These are phyloP conservation scores for Manis crassicaudata DNA, from an alignment of 2,797 vertebrate species.

Conservation along the genomic window DNA sequence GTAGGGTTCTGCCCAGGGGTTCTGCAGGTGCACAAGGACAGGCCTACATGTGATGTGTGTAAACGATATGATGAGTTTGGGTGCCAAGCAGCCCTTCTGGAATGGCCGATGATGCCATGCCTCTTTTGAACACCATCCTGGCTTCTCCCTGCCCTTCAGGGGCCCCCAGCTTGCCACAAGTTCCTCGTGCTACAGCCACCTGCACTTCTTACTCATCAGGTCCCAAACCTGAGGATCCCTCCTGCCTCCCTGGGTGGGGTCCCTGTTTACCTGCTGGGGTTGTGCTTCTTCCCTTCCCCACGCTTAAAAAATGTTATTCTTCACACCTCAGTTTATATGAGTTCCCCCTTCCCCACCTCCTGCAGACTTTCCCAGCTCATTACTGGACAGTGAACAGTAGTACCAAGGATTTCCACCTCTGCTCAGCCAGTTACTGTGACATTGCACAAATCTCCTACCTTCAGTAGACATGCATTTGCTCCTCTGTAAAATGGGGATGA, in stretches of 20 bases:
- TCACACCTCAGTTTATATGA: not conserved
- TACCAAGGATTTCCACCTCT: not conserved
- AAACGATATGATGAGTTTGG: not conserved
- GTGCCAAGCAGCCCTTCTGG: not conserved
- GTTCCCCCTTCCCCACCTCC: not conserved
- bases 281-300: not conserved
- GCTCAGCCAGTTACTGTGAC: not conserved
- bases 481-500: not conserved
- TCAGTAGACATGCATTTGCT: not conserved
- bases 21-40: not conserved
- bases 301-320: not conserved
- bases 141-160: not conserved
- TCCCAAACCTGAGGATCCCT: not conserved
- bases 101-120: not conserved
- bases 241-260: not conserved
- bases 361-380: not conserved
- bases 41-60: not conserved
- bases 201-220: not conserved
- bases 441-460: not conserved
- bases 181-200: not conserved
- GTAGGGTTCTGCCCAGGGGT: not conserved
- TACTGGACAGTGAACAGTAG: not conserved
- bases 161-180: not conserved
- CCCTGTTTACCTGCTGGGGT: not conserved
- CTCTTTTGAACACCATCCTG: not conserved